A percentile compares a stretch with the other conserved stretches of the same genome.
phyloP scores from a whole-genome alignment of 1,140 invertebrate genomes.

The Rhizoglyphus robini region DNA sequence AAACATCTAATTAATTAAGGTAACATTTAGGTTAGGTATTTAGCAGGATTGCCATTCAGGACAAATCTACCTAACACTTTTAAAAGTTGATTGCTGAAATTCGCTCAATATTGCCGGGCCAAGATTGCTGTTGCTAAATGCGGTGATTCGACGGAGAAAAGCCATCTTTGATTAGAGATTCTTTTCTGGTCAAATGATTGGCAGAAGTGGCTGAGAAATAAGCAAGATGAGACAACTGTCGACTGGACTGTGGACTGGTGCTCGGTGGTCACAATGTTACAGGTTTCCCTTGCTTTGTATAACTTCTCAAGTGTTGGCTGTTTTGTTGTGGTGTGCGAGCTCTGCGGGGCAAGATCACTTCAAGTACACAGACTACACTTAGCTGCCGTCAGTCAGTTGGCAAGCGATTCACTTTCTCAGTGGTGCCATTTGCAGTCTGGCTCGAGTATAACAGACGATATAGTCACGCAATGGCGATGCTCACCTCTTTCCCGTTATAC shows the following conservation, averaged over 20 bases:
- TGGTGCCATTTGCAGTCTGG: neutral
- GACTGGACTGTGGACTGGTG: too few species aligned
- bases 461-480: neutral
- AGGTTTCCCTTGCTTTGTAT: too few species aligned
- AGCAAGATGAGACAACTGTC: too few species aligned
- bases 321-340: neutral
- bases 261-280: too few species aligned
- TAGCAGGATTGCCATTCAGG: neutral
- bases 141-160: neutral
- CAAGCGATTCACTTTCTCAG: neutral
- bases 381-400: neutral
- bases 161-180: neutral
- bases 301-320: too few species aligned
- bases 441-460: neutral
- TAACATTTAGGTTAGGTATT: neutral
- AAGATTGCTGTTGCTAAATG: neutral
- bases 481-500: neutral
- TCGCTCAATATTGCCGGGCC: neutral
- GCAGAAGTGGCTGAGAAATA: too few species aligned
- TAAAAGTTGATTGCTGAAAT: neutral
- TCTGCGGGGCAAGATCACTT: conserved; percentile 6
- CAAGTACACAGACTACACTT: conserved; percentile 8
- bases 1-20: conserved; percentile 11
- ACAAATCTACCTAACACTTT: conserved; percentile 2
- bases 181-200: too few species aligned